Base-by-base conservation (phyloP, 37 sponge, comb jelly and placozoan species). In the Bolinopsis microptera region DNA sequence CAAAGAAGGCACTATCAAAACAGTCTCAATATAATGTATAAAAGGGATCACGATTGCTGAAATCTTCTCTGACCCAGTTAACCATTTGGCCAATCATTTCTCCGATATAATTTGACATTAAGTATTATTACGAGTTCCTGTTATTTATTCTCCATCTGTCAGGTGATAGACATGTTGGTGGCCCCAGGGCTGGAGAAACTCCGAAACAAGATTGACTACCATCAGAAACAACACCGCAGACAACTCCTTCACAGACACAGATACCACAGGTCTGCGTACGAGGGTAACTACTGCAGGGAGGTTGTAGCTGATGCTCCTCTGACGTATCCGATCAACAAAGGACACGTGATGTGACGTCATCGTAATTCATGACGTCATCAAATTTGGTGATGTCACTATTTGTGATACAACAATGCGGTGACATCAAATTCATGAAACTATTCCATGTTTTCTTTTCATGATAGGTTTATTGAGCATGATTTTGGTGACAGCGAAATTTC, bases 161-260 rank as follows among this genome's bases (percentile, higher is more conserved):
- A 80, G 82, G 82, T 80, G 31, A 80, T 80, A 3, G 82, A 80
- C 38, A 34, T 80, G 22, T 34, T 80, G 24, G 82, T 80, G 3
- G 35, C 82, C 21, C 82, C 82, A 13, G 82, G 82, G 5, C 32
- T 80, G 82, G 82, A 80, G 38, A 80, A 80, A 22, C 38, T 80
- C 1, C 24, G 82, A 35, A 80, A 80, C 37, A 80, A 80, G 38
- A 35, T 80, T 8, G 82, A 80, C 1, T 80, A 30, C 82, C 82
- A 80, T 22, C 82, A 80, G 37, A 80, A 34, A 80, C 82, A 80
- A 8, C 82, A 80, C 37, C 35, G 82, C 35, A 34, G 82, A 33
- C 35, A 80, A 3, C 30, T 36, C 8, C 38, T 80, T 13, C 82
- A 80, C 38, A 80, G 38, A 80, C 82, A 80, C 21, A 80, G 38